A percentile compares a stretch with the other conserved stretches of the same genome.
These are phyloP conservation scores for Aporophyla nigra DNA, from an alignment of 2,888 invertebrate species.

Conservation along the genomic window DNA sequence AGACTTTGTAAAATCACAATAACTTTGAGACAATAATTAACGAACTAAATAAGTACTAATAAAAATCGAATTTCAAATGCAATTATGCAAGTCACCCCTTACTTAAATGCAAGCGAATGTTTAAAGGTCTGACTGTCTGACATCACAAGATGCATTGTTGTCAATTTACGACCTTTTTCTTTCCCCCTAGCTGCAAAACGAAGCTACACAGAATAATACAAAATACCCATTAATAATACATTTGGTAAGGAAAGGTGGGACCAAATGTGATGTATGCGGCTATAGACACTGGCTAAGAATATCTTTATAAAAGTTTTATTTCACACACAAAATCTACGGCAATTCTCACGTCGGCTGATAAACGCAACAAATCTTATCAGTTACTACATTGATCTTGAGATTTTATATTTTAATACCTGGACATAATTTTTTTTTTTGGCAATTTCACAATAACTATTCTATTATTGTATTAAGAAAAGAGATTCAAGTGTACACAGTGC, in stretches of 20 bases:
- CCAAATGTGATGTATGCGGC: slow-evolving; percentile 36
- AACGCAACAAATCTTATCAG: slow-evolving; percentile 47
- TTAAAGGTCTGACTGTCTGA: slow-evolving; percentile 8
- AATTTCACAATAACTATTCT: neutral
- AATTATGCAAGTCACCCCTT: slow-evolving; percentile 15
- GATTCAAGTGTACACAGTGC: neutral
- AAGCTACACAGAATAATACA: slow-evolving; percentile 36
- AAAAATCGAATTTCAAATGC: slow-evolving; percentile 33
- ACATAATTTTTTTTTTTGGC: slow-evolving; percentile 10
- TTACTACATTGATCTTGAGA: slow-evolving; percentile 56
- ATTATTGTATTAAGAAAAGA: slow-evolving; percentile 5
- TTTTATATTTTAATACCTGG: neutral
- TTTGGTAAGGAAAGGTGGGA: slow-evolving; percentile 52
- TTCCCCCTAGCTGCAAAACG: slow-evolving; percentile 21
- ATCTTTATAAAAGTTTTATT: slow-evolving; percentile 35
- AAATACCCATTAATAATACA: slow-evolving; percentile 48
- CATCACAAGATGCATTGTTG: slow-evolving; percentile 20
- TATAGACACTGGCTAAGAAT: slow-evolving; percentile 44
- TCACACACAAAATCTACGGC: slow-evolving; percentile 58
- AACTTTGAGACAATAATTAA: slow-evolving; percentile 58
- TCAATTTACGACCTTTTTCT: slow-evolving; percentile 17
- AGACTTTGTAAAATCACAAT: slow-evolving; percentile 80
- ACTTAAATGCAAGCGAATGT: slow-evolving; percentile 23
- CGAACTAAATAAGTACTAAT: slow-evolving; percentile 59
- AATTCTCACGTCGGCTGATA: slow-evolving; percentile 53